A percentile compares a stretch with the other conserved stretches of the same genome.
phyloP scores from a whole-genome alignment of 2,113 vertebrate genomes.

The Python bivittatus region DNA sequence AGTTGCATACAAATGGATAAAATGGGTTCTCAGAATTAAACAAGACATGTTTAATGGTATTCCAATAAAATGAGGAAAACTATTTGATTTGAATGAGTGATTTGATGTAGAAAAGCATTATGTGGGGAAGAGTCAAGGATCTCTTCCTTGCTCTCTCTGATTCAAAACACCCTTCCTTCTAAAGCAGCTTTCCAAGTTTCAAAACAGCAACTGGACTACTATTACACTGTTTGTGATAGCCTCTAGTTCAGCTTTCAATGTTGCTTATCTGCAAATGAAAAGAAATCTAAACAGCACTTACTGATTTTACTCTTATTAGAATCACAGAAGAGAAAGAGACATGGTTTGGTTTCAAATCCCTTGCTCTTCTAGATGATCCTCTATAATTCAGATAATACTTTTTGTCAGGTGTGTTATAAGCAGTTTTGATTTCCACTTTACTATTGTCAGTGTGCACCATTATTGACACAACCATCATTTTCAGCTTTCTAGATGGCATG shows the following conservation, averaged over 20 bases:
- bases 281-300: constrained; percentile 19
- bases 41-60: background rate
- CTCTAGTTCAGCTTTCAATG: constrained; percentile 1
- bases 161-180: too few relatives aligned
- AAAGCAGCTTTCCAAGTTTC: background rate
- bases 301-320: background rate
- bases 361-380: background rate
- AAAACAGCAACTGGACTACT: background rate
- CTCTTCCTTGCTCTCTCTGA: background rate
- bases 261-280: constrained; percentile 2
- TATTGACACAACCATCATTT: background rate
- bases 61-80: background rate
- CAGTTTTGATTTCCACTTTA: background rate
- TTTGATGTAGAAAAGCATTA: background rate
- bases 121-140: background rate
- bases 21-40: background rate
- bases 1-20: background rate
- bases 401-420: background rate
- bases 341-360: background rate
- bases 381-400: background rate
- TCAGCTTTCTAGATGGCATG: background rate
- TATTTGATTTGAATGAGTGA: background rate
- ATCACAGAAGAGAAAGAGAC: background rate
- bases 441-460: background rate
- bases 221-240: background rate